phyloP scores from a whole-genome alignment of 2,113 vertebrate species.

The Boleophthalmus pectinirostris region DNA sequence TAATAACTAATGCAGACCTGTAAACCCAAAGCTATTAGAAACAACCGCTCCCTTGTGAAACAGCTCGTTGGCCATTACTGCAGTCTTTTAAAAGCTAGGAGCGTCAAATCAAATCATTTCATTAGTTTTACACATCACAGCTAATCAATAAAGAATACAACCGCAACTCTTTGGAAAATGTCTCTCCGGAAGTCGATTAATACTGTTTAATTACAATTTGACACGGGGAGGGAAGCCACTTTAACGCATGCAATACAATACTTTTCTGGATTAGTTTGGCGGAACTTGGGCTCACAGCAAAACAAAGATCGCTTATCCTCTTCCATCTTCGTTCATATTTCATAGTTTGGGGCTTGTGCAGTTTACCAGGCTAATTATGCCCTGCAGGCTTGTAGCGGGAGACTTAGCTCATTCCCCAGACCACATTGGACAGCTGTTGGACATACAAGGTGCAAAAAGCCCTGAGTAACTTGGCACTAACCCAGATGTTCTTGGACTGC shows the following conservation, averaged over 20 bases:
- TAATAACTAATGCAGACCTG: slow-evolving; percentile 25
- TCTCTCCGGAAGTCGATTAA: slow-evolving; percentile 9
- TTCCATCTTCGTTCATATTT: slow-evolving; percentile 17
- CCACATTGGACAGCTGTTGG: slow-evolving; percentile 13
- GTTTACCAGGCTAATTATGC: slow-evolving; percentile 16
- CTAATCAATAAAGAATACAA: slow-evolving; percentile 9
- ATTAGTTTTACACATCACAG: slow-evolving; percentile 6
- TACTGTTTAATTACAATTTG: not conserved
- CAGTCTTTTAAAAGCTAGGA: slow-evolving; percentile 1
- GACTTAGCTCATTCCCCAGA: slow-evolving; percentile 7
- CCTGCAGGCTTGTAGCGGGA: not conserved
- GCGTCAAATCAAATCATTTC: slow-evolving; percentile 14
- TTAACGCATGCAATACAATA: slow-evolving; percentile 8
- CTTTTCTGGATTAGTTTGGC: slow-evolving; percentile 3
- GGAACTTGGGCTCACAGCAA: not conserved
- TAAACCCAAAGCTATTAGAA: not conserved
- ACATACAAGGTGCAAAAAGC: slow-evolving; percentile 3
- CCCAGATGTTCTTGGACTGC: not conserved
- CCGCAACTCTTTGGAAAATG: not conserved
- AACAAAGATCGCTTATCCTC: slow-evolving; percentile 9
- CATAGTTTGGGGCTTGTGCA: slow-evolving; percentile 7
- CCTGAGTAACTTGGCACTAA: not conserved
- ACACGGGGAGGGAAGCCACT: slow-evolving; percentile 3
- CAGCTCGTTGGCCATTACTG: slow-evolving; percentile 14
- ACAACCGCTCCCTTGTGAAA: slow-evolving; percentile 20